Percentiles rank a stretch among this genome's conserved stretches.
phyloP scores from a whole-genome alignment of 2,113 vertebrate genomes.

The Talpa occidentalis region DNA sequence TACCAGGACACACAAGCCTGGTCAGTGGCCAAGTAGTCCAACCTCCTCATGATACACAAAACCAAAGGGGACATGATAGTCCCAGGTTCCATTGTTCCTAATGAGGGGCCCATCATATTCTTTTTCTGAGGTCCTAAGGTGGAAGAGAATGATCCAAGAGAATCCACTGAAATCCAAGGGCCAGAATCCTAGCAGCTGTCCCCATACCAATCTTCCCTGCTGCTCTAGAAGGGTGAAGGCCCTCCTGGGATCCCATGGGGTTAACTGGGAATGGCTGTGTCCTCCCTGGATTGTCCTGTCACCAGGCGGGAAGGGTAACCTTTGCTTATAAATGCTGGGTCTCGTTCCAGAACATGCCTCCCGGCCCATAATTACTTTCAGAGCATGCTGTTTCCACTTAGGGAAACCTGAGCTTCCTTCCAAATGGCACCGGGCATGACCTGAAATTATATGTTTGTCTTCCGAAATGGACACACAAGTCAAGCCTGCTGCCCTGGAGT shows the following conservation, averaged over 20 bases:
- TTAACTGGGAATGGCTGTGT: conserved; percentile 67
- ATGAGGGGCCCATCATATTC: background rate
- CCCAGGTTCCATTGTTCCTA: background rate
- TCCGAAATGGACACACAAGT: conserved; percentile 59
- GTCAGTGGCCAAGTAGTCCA: background rate
- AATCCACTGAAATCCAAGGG: background rate
- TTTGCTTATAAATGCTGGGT: conserved; percentile 83
- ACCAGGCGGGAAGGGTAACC: conserved; percentile 84
- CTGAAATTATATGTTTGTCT: conserved; percentile 86
- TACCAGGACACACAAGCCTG: background rate
- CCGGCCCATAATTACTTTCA: conserved; percentile 86
- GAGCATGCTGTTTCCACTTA: conserved; percentile 85
- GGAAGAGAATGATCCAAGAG: background rate
- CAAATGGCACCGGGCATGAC: conserved; percentile 81
- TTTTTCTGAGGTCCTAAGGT: background rate
- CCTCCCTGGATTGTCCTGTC: conserved; percentile 63
- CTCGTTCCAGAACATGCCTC: conserved; percentile 83
- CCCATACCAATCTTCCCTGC: background rate
- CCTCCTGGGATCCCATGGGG: background rate
- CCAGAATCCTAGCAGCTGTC: background rate
- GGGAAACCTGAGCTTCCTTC: conserved; percentile 86
- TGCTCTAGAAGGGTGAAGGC: background rate
- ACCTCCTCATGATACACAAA: background rate
- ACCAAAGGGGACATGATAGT: background rate
- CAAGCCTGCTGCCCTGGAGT: conserved; percentile 54